These are phyloP conservation scores for Peromyscus melanophrys DNA, from an alignment of 2,797 vertebrate species.

Conservation along the genomic window DNA sequence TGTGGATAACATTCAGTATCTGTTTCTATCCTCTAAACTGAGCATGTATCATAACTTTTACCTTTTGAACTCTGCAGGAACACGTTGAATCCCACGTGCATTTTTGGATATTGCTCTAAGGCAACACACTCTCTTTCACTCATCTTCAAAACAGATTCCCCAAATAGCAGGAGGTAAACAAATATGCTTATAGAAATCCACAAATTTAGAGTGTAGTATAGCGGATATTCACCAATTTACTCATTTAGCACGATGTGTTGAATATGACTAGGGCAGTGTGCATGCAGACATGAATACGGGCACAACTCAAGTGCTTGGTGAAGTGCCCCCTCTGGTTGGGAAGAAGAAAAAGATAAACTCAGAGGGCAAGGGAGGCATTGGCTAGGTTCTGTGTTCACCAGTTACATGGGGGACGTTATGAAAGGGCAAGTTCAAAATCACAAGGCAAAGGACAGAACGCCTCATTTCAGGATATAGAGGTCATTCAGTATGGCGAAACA, in stretches of 20 bases:
- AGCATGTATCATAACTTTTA: background rate
- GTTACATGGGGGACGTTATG: too few species aligned
- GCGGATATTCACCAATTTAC: background rate
- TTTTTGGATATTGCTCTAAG: conserved; percentile 9
- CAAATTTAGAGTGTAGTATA: background rate
- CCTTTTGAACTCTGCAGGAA: background rate
- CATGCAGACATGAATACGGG: background rate
- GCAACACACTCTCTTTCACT: background rate
- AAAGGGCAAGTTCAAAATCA: background rate
- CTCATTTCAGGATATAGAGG: background rate
- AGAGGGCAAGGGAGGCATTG: background rate
- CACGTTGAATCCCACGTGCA: background rate
- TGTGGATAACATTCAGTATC: conserved; percentile 8
- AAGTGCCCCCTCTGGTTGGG: background rate
- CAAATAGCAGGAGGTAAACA: background rate
- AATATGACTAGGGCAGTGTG: fast-evolving
- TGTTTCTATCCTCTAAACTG: background rate
- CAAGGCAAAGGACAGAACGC: too few species aligned
- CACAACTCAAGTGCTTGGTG: too few species aligned
- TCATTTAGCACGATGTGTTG: background rate
- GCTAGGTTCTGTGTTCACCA: background rate
- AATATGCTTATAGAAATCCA: background rate
- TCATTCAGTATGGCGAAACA: background rate
- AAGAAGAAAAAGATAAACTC: background rate
- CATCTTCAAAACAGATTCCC: background rate